phyloP scores from a whole-genome alignment of 1,140 invertebrate genomes.

The Drosophila arizonae region DNA sequence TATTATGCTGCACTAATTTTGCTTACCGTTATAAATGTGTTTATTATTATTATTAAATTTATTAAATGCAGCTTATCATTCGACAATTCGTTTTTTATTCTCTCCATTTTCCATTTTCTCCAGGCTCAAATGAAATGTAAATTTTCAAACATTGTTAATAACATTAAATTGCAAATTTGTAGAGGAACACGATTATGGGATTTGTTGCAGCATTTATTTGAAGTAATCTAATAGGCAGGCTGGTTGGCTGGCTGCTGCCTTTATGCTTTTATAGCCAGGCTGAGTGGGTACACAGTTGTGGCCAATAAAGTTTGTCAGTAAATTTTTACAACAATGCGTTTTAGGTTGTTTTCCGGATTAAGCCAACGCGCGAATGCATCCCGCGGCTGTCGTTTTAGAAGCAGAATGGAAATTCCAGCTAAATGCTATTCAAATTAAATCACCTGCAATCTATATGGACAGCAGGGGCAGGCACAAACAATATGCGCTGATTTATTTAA shows the following conservation, averaged over 20 bases:
- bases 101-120: neutral
- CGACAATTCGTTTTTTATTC: neutral
- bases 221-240: constrained; percentile 17
- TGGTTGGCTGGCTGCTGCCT: constrained; percentile 4
- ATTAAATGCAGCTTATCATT: neutral
- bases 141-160: constrained; percentile 43
- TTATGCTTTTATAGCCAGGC: constrained; percentile 47
- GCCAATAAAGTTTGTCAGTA: constrained; percentile 70
- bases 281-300: constrained; percentile 55
- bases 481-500: constrained; percentile 75
- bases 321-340: constrained; percentile 71
- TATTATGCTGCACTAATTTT: too few species aligned
- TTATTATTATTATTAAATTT: neutral
- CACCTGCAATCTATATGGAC: constrained; percentile 61
- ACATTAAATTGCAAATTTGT: constrained; percentile 43
- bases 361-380: constrained; percentile 43
- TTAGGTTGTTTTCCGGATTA: neutral
- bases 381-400: constrained; percentile 31
- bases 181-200: constrained; percentile 28
- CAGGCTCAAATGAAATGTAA: constrained; percentile 47
- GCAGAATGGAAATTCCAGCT: constrained; percentile 45
- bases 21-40: too few species aligned
- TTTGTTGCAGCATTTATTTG: constrained; percentile 40
- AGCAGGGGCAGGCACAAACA: constrained; percentile 12
- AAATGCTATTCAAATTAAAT: constrained; percentile 75